Evolutionary conservation across 2,113 vertebrate species (phyloP), one percentile per base, ranked within the genome.

Genomic region (Cyrtonyx montezumae): DNA sequence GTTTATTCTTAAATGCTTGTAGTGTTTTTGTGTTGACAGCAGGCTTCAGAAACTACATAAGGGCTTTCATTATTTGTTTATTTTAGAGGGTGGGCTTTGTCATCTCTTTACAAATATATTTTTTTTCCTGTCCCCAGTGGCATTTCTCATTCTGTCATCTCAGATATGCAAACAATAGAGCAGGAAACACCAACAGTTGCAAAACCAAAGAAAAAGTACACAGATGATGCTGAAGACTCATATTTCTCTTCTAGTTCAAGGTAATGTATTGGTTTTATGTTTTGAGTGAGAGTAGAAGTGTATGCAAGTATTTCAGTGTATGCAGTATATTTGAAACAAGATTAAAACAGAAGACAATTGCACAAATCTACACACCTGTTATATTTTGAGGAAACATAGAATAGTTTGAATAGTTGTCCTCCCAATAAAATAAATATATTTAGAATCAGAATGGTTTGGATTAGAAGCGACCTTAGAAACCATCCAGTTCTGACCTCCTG

Each of bases 111-210:
- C 36, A 51, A 82, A 11, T 19, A 91, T 84, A 32, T 36, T 82
- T 91, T 91, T 59, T 37, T 91, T 66, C 70, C 59, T 92, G 25
- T 88, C 26, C 53, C 49, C 73, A 99, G 99, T 73, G 98, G 98
- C n/a, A 97, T 99, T 96, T 99, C 99, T 55, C 99, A 99, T 91
- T 99, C 99, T 0, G 98, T 99, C 28, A 86, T 96, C 6, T 98
- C 98, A 16, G 99, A 99, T 87, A 98, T 99, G 99, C 98, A 99
- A 84, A 99, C 98, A 18, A 99, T 99, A 77, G 98, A 99, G 93
- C 99, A 99, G 96, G 99, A 99, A 84, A 97, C 90, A 0, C 99
- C 99, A 2, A 59, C 82, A 22, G 26, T 87, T 70, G 68, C 93
- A 5, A 98, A 98, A 84, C 93, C 96, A 0, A 97, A 96, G 53